Evolutionary conservation across 2,113 vertebrate species (phyloP).

Genomic region (Irena cyanogastra): DNA sequence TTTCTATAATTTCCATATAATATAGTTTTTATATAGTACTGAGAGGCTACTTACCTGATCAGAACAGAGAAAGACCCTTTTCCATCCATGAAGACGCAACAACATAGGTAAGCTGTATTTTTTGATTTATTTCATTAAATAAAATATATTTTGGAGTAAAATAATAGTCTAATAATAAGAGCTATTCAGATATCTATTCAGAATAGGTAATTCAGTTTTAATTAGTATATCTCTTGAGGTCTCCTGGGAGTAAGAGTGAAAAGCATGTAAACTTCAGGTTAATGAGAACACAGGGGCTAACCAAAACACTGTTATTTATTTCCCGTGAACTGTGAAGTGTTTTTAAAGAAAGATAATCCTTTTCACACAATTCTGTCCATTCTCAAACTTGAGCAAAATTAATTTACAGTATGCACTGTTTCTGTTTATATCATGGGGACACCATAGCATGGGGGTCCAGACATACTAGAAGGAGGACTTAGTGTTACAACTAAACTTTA

Average conservation of each 20-base stretch:
- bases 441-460: background rate
- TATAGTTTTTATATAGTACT: background rate
- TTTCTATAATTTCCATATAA: background rate
- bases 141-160: background rate
- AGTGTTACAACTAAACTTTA: background rate
- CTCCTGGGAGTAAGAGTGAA: background rate
- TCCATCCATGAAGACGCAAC: background rate
- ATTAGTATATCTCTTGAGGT: background rate
- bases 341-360: background rate
- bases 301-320: background rate
- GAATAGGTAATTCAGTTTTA: background rate
- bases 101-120: background rate
- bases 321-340: background rate
- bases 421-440: background rate
- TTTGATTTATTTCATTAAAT: background rate
- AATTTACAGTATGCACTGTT: rapidly evolving
- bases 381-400: background rate
- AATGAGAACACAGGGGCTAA: background rate
- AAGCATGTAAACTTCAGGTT: background rate
- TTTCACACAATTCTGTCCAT: background rate
- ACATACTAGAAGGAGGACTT: background rate
- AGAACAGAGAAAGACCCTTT: background rate
- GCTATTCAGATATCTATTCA: background rate
- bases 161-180: background rate
- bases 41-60: background rate